phyloP scores from a whole-genome alignment of 2,113 vertebrate genomes.

The Lates calcarifer region DNA sequence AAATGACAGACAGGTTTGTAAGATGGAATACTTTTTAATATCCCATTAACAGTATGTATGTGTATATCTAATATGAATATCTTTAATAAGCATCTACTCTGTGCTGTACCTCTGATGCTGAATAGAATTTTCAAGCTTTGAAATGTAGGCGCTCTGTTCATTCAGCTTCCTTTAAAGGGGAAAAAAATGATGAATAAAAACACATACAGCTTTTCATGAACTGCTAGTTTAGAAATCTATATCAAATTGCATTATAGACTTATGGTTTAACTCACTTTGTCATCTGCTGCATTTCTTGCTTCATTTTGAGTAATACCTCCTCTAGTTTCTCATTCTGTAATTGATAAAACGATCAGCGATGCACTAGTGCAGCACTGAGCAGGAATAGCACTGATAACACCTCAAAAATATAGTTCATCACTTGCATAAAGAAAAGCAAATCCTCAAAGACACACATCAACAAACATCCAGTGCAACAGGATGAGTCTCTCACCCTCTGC shows the following conservation, averaged over 20 bases:
- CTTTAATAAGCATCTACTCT: not conserved
- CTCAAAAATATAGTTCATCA: not conserved
- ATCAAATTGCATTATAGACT: not conserved
- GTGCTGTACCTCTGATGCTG: slow-evolving; percentile 81
- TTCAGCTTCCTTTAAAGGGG: slow-evolving; percentile 75
- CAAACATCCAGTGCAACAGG: not conserved
- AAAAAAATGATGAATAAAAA: not conserved
- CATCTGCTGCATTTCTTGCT: slow-evolving; percentile 86
- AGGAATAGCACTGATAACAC: not conserved
- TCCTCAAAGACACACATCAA: not conserved
- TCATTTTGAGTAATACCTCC: slow-evolving; percentile 84
- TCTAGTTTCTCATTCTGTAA: slow-evolving; percentile 88
- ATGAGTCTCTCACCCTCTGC: slow-evolving; percentile 84
- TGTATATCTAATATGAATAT: not conserved
- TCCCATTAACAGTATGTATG: not conserved
- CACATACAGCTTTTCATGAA: not conserved
- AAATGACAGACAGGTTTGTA: no score
- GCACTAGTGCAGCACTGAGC: not conserved
- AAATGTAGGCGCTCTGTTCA: slow-evolving; percentile 83
- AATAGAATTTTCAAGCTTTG: slow-evolving; percentile 81
- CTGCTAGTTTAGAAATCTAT: not conserved
- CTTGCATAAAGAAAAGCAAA: not conserved
- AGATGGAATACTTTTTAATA: not conserved
- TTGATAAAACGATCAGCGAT: not conserved
- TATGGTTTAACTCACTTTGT: slow-evolving; percentile 82